A percentile compares a stretch with the other conserved stretches of the same genome.
phyloP scores from a whole-genome alignment of 2,888 invertebrate species.

The Lycocerus yunnanus region DNA sequence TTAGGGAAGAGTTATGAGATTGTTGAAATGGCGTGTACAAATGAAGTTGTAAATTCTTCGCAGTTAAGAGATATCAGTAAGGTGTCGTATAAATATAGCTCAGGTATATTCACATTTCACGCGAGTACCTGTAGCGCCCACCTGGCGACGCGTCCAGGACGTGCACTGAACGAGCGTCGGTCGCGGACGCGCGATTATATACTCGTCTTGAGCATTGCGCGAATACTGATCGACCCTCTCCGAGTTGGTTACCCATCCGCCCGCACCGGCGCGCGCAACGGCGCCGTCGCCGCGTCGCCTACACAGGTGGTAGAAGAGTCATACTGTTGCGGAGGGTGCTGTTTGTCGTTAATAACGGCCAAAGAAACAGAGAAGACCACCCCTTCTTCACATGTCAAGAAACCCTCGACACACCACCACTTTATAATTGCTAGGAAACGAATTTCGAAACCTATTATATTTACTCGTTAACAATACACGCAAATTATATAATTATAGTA shows the following conservation, averaged over 20 bases:
- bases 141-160: constrained; percentile 40
- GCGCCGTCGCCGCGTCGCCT: constrained; percentile 41
- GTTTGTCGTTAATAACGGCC: constrained; percentile 22
- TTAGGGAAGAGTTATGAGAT: constrained; percentile 5
- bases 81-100: constrained; percentile 8
- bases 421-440: constrained; percentile 24
- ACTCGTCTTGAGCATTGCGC: constrained; percentile 52
- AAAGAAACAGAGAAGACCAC: constrained; percentile 32
- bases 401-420: constrained; percentile 12
- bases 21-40: constrained; percentile 8
- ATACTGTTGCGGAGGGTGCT: constrained; percentile 29
- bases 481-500: constrained; percentile 32
- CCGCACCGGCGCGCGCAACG: constrained; percentile 48
- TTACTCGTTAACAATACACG: constrained; percentile 28
- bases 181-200: constrained; percentile 50
- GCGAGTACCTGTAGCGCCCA: constrained; percentile 48
- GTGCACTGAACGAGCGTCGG: constrained; percentile 48
- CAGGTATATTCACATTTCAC: constrained; percentile 25
- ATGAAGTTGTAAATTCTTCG: constrained; percentile 8
- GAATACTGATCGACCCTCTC: constrained; percentile 54
- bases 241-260: constrained; percentile 44
- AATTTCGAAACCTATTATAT: constrained; percentile 28
- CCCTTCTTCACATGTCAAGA: constrained; percentile 44
- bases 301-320: constrained; percentile 49
- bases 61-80: constrained; percentile 11